These are phyloP conservation scores for Xenops minutus DNA, from an alignment of 2,797 vertebrate species.

Conservation along the genomic window DNA sequence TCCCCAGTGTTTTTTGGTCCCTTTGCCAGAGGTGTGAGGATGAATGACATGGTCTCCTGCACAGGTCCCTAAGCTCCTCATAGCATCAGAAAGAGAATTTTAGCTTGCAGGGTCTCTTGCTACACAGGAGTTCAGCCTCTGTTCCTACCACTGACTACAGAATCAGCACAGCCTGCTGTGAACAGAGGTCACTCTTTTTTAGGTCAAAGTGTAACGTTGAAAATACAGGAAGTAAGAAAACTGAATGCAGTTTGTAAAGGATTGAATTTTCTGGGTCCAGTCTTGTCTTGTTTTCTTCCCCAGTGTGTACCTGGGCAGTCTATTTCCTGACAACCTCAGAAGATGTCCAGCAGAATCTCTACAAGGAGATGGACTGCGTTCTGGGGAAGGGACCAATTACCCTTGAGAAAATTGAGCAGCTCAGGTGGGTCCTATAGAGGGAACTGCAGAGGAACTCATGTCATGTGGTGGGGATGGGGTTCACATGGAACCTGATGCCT, in stretches of 20 bases:
- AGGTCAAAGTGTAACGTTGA: neutral
- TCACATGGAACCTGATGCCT: neutral
- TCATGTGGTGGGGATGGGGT: neutral
- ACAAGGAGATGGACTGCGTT: conserved; percentile 83
- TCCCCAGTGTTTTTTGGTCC: neutral
- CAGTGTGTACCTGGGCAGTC: conserved; percentile 95
- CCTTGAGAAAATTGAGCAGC: conserved; percentile 88
- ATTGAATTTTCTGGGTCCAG: neutral
- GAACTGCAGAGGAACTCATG: neutral
- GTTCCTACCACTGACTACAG: neutral
- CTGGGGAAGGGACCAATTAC: conserved; percentile 86
- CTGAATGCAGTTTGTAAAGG: neutral
- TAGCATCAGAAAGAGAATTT: neutral
- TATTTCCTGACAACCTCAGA: conserved; percentile 90
- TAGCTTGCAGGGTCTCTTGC: neutral
- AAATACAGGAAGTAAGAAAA: neutral
- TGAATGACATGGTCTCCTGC: neutral
- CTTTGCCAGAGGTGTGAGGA: neutral
- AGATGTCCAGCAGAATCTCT: conserved; percentile 88
- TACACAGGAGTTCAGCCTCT: neutral
- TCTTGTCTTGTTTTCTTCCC: conserved; percentile 33
- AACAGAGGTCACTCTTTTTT: neutral
- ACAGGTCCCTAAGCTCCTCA: neutral
- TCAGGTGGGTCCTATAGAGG: conserved; percentile 77
- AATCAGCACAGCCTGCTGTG: neutral